Base-by-base conservation (phyloP, 2,113 vertebrate genomes). In the Nyctibius bracteatus region DNA sequence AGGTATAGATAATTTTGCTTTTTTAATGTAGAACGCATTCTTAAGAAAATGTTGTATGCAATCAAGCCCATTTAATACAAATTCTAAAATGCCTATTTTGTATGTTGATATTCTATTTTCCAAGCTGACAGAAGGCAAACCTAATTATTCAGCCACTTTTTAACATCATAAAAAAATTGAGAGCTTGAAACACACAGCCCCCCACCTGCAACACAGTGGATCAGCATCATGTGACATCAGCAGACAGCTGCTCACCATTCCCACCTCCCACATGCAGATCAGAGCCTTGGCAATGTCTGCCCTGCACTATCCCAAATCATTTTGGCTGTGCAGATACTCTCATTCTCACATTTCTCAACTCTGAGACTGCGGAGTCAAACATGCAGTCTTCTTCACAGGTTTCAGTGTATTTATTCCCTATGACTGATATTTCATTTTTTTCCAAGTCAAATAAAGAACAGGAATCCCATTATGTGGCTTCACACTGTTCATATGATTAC, bases 211-310 rank as follows among this genome's bases (percentile, higher is more conserved):
- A 73, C 14, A 75, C 3, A 30, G 41, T 1, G 1, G 54, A 57
- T 77, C 30, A 62, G 63, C 51, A 77, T 57, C 90, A 84, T 12
- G 55, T 87, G 77, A 78, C 63, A 87, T 59, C 65, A 93, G 78
- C 43, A 91, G 80, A 86, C n/a, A 84, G 84, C 68, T 91, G 92
- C 68, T 65, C 77, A 84, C 51, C 65, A 81, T 91, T 94, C 51
- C 72, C 59, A 92, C 63, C 90, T 91, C 92, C 90, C 68, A 95
- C 92, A 49, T 43, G 79, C 73, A 61, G 65, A 81, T 27, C 46
- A 51, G 37, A 78, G 47, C 51, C 77, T 67, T 78, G 51, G 61
- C 81, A 81, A 31, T 43, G 59, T 15, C 41, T 47, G 41, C n/a
- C 37, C 33, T 59, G 28, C 0, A 0, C 28, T 81, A 51, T 30